Conservation (phyloP, 1,140 invertebrate genomes). For the Diploscapter pachys region DNA sequence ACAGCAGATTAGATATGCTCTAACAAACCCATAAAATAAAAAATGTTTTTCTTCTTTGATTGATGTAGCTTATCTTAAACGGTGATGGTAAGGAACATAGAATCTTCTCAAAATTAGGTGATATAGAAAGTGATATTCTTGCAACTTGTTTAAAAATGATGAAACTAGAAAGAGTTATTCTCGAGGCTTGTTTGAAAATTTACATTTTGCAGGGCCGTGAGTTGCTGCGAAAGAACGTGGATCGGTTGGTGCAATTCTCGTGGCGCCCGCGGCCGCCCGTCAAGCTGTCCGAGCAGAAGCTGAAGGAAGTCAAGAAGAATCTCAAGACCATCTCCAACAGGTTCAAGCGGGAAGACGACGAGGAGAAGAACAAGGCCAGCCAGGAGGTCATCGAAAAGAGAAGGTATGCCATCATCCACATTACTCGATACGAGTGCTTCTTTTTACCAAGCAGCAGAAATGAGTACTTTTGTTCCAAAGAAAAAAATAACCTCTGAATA, state of each 20-base stretch:
- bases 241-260: conserved; percentile 86
- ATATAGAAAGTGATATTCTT: no score
- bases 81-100: background rate
- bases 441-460: background rate
- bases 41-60: no score
- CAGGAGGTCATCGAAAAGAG: conserved; percentile 90
- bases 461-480: background rate
- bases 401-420: background rate
- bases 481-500: background rate
- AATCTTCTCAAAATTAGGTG: background rate
- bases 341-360: conserved; percentile 92
- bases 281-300: conserved; percentile 70
- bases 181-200: no score
- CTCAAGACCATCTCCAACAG: conserved; percentile 70
- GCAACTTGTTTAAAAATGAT: no score
- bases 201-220: conserved; percentile 63
- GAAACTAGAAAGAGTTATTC: background rate
- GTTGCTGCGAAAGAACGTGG: conserved; percentile 76
- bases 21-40: background rate
- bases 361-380: conserved; percentile 84
- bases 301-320: conserved; percentile 69
- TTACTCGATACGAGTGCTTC: background rate
- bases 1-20: background rate
- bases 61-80: no score
- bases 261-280: conserved; percentile 91